Evolutionary conservation across 92 coral and sea anemone species (phyloP), one percentile per base, ranked within the genome.

Genomic region (Actinernus sp.): DNA sequence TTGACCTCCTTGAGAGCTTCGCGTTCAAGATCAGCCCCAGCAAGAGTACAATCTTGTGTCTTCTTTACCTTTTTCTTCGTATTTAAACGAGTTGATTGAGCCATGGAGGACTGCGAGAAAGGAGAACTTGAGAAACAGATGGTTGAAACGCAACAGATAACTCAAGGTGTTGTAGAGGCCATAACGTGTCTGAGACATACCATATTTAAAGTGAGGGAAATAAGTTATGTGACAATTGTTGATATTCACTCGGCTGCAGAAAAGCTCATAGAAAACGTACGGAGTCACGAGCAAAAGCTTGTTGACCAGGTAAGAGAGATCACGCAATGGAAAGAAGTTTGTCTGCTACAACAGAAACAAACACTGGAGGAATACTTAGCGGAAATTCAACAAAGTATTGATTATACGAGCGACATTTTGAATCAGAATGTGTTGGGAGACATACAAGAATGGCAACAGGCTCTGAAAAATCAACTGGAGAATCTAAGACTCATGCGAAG

Each of bases 191-290:
- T 68, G 62, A 28, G 25, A 1, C 34, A 39, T 14, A 26, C 9
- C 7, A 23, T 68, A 26, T 31, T 30, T 7, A 19, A 30, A 37
- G 19, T 68, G 13, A 38, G 31, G 39, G 75, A 68, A 26, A 32
- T 45, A 19, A 36, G 75, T 44, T 68, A 37, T 24, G 30, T 37
- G 23, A 68, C 75, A n/a, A 53, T 68, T 53, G 26, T 38, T 19
- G 64, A 54, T 16, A 12, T 68, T 43, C 75, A 63, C 11, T 18
- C 62, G 7, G 75, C 75, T 12, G 75, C 75, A 4, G 75, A 68
- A 18, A 10, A n/a, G 26, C 26, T 68, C 20, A 55, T 68, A 26
- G 21, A 52, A 41, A 63, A 68, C 14, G 54, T 68, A 3, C 21
- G 75, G 21, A 4, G 41, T 51, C 54, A 55, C 31, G 75, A 68